Evolutionary conservation across 2,888 invertebrate genomes (phyloP).

Genomic region (Lasioglossum calceatum): DNA sequence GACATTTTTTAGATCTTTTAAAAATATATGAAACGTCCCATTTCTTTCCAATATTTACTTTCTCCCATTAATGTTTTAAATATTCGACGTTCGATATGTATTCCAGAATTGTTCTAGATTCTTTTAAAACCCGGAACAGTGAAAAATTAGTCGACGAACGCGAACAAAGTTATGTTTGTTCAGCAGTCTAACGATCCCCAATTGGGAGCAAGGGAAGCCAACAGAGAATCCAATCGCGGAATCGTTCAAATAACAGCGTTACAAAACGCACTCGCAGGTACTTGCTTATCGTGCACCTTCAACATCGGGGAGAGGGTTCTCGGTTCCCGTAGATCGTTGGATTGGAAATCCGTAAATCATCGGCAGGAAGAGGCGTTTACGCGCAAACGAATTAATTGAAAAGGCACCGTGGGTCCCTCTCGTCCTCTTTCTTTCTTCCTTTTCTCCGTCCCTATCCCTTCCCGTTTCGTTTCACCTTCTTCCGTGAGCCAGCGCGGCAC

Average conservation of each 20-base stretch:
- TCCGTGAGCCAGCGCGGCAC: constrained; percentile 51
- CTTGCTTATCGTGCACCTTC: constrained; percentile 35
- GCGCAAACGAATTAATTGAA: constrained; percentile 78
- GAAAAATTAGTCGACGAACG: not conserved
- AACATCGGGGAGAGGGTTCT: constrained; percentile 47
- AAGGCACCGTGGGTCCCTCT: constrained; percentile 50
- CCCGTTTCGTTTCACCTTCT: constrained; percentile 19
- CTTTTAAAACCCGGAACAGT: too few species aligned
- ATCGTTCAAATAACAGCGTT: constrained; percentile 1
- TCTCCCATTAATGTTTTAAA: too few species aligned
- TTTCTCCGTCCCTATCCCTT: not conserved
- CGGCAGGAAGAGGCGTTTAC: constrained; percentile 76
- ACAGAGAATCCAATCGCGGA: not conserved
- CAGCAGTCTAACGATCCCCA: not conserved
- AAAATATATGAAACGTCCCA: too few species aligned
- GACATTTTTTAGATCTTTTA: too few species aligned
- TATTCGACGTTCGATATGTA: too few species aligned
- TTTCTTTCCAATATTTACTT: too few species aligned
- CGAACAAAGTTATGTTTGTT: not conserved
- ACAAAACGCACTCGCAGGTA: constrained; percentile 30
- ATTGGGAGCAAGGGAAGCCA: not conserved
- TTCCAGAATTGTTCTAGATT: too few species aligned
- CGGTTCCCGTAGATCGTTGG: constrained; percentile 52
- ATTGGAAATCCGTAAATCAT: constrained; percentile 77
- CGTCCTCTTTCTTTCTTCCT: constrained; percentile 47